Evolutionary conservation across 2,797 vertebrate species (phyloP).

Genomic region (Setipinna tenuifilis): DNA sequence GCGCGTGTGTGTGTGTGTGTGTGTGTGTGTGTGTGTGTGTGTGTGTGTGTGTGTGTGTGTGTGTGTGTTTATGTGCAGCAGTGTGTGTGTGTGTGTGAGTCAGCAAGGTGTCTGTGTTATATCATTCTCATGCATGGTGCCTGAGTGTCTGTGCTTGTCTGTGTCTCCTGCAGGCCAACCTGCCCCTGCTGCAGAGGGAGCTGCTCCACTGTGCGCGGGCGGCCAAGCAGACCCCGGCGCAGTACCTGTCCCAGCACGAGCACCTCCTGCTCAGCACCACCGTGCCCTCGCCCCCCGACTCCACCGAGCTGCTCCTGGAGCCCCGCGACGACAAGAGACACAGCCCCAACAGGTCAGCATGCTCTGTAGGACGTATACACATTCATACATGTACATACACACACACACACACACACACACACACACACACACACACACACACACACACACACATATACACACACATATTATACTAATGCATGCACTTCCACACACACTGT

Average conservation of each 20-base stretch:
- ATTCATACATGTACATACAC: background rate
- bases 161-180: constrained; percentile 83
- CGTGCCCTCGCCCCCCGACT: constrained; percentile 89
- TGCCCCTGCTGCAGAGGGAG: constrained; percentile 95
- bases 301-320: constrained; percentile 93
- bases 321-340: constrained; percentile 89
- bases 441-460: background rate
- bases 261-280: constrained; percentile 95
- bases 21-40: background rate
- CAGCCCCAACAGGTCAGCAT: constrained; percentile 89
- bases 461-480: too few relatives aligned
- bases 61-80: background rate
- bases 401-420: background rate
- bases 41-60: background rate
- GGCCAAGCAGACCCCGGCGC: constrained; percentile 97
- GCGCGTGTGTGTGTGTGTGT: constrained; percentile 4
- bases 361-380: background rate
- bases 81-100: background rate
- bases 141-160: constrained; percentile 27
- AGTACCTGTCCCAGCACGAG: constrained; percentile 97
- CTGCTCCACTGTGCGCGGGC: constrained; percentile 94
- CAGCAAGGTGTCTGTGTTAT: too few relatives aligned
- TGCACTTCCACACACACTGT: background rate
- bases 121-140: constrained; percentile 20
- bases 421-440: background rate